Base-by-base conservation (phyloP, 2,797 vertebrate species). In the Paguma larvata region DNA sequence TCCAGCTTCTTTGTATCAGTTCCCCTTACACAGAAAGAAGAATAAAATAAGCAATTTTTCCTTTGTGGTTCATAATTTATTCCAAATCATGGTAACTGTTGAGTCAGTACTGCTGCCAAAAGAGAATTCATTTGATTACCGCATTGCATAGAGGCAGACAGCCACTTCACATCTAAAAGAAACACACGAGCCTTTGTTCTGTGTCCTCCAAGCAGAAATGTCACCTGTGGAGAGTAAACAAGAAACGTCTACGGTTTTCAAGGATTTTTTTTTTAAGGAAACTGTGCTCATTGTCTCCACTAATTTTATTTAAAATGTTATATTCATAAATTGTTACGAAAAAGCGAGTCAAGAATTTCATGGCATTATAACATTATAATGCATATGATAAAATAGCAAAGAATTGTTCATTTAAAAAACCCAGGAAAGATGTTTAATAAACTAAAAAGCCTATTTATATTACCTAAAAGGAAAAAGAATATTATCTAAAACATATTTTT, bases 41-140 rank as follows among this genome's bases (percentile, higher is more conserved):
- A 95, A 79, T 15, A 18, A 51, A 92, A 23, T 25, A 75, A 56
- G 30, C 27, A 23, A 1, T 48, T 93, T 97, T 94, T 68, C 72
- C 78, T 65, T 51, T 44, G 46, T 18, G 19, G 72, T 73, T 95
- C 34, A 73, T 87, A 30, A 72, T 80, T 56, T 86, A 4, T 84
- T 91, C 18, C 12, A 53, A 27, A 53, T 56, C n/a, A 44, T 34
- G 23, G 72, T 48, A 48, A 77, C 46, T 73, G 0, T 21, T 85
- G 19, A 89, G 53, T 38, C 34, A 79, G 10, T n/a, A 53, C 6
- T n/a, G 16, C 32, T 78, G 44, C 62, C 4, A 27, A 70, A 73
- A 80, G 87, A 65, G 62, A 97, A 94, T 68, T 84, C 65, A 6
- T 51, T 62, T 97, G 95, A 96, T 73, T 86, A 53, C 59, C 92